These are phyloP conservation scores for Carterocephalus palaemon DNA, from an alignment of 2,888 invertebrate species.

Conservation along the genomic window DNA sequence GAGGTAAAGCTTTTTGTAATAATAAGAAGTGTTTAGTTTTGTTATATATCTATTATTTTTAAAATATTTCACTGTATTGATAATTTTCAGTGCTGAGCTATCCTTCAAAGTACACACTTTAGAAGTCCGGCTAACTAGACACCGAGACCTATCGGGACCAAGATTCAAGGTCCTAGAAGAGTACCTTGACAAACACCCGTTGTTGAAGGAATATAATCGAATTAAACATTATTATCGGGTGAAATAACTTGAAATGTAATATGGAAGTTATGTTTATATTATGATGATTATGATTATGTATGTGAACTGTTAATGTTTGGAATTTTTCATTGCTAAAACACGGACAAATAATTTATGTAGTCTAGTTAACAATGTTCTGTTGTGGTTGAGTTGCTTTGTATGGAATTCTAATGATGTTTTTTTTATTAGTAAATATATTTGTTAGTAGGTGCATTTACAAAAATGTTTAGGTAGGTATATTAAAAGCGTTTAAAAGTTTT, in stretches of 20 bases:
- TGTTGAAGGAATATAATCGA: slow-evolving; percentile 56
- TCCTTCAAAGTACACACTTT: slow-evolving; percentile 77
- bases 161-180: slow-evolving; percentile 63
- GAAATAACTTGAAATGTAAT: slow-evolving; percentile 28
- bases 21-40: not conserved
- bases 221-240: slow-evolving; percentile 39
- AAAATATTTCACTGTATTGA: not conserved
- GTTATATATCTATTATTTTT: no score
- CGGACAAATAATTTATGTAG: no score
- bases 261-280: no score
- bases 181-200: slow-evolving; percentile 60
- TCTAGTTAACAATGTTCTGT: no score
- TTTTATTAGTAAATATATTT: not conserved
- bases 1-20: slow-evolving; percentile 47
- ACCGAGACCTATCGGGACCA: slow-evolving; percentile 76
- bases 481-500: no score
- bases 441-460: not conserved
- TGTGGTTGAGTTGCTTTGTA: no score
- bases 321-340: no score
- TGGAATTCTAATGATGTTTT: no score
- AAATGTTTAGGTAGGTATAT: no score
- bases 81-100: slow-evolving; percentile 67
- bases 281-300: no score
- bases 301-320: no score
- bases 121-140: slow-evolving; percentile 80